Evolutionary conservation across 2,888 invertebrate genomes (phyloP).

Genomic region (Polydrusus pterygomalis): DNA sequence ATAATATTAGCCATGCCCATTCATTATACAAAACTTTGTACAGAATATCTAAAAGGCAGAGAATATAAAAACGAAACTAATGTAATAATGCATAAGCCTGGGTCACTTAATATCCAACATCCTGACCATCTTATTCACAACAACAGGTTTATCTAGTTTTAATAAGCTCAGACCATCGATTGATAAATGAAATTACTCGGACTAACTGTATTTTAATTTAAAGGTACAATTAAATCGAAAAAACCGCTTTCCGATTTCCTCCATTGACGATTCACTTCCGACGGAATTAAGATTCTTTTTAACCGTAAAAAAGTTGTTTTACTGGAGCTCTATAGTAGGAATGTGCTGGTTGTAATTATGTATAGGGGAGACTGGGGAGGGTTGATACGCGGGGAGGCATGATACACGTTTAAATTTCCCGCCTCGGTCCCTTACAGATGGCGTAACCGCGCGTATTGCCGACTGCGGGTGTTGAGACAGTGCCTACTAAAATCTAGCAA

Average conservation of each 20-base stretch:
- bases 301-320: slow-evolving; percentile 23
- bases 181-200: slow-evolving; percentile 59
- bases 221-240: slow-evolving; percentile 53
- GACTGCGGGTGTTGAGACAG: no score
- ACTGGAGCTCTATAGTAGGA: neutral
- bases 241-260: slow-evolving; percentile 54
- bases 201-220: slow-evolving; percentile 54
- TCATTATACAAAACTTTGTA: no score
- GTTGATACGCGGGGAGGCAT: no score
- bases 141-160: slow-evolving; percentile 62
- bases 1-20: no score
- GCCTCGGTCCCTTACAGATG: no score
- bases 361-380: no score
- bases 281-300: slow-evolving; percentile 32
- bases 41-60: no score
- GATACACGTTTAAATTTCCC: no score
- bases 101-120: slow-evolving; percentile 62
- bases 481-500: no score
- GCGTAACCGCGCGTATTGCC: no score
- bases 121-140: slow-evolving; percentile 58
- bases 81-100: slow-evolving; percentile 59
- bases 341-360: neutral
- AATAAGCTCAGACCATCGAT: slow-evolving; percentile 56
- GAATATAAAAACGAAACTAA: slow-evolving; percentile 58
- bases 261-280: slow-evolving; percentile 52